These are phyloP conservation scores for Euura saliciscinereae DNA, from an alignment of 1,140 invertebrate genomes.

Conservation along the genomic window DNA sequence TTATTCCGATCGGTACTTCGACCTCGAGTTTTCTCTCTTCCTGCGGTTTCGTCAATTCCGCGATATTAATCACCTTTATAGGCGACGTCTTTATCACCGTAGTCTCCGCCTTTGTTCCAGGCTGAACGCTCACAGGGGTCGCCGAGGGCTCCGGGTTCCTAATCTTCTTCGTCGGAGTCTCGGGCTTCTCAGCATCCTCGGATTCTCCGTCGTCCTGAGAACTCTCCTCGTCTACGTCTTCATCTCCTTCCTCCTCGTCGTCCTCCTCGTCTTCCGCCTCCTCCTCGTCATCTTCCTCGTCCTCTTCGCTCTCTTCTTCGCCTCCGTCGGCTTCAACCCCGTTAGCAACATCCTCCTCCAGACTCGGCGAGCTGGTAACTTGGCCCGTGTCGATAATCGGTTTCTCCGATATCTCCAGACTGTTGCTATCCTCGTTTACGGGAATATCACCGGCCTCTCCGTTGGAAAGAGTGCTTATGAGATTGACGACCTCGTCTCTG, in stretches of 20 bases:
- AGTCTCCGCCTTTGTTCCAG: conserved; percentile 29
- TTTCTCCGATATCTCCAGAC: conserved; percentile 55
- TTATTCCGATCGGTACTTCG: conserved; percentile 18
- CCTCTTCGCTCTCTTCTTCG: conserved; percentile 28
- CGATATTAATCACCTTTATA: conserved; percentile 42
- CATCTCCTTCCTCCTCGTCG: conserved; percentile 33
- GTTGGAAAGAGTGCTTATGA: conserved; percentile 75
- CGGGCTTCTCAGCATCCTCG: not conserved
- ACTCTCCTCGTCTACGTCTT: conserved; percentile 31
- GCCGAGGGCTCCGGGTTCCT: not conserved
- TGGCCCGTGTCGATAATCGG: conserved; percentile 62
- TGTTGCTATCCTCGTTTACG: conserved; percentile 58
- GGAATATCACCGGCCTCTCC: conserved; percentile 61
- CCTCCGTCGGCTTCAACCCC: conserved; percentile 38
- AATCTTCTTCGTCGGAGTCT: not conserved
- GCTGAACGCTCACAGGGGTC: not conserved
- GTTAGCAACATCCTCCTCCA: conserved; percentile 40
- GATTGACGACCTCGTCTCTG: conserved; percentile 73
- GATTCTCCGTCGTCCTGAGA: conserved; percentile 30
- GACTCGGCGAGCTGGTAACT: conserved; percentile 39
- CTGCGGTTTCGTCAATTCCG: conserved; percentile 33
- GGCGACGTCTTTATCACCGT: conserved; percentile 51
- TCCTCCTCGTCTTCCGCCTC: conserved; percentile 39
- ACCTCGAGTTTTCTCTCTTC: conserved; percentile 31
- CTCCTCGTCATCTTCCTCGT: conserved; percentile 37